Evolutionary conservation across 2,888 invertebrate species (phyloP), one percentile per base, ranked within the genome.

Genomic region (Carterocephalus palaemon): DNA sequence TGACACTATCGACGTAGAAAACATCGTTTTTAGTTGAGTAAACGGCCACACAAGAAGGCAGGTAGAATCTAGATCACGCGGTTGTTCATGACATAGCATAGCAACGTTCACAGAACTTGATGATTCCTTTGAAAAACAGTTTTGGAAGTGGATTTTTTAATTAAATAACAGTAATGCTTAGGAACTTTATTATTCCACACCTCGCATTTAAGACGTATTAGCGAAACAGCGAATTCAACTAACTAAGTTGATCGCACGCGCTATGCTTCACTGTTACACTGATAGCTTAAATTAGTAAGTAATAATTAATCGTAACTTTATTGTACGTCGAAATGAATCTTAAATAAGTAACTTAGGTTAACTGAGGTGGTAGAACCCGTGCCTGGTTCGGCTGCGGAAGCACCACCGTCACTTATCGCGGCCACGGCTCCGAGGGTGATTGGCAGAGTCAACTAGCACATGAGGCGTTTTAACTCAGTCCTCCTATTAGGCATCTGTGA

Each of bases 1-100:
- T 43, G 43, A 43, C 43, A 43, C 43, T 43, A 43, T 43, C 36
- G 16, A 43, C 42, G 43, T 43, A 43, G 43, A 6, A 17, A 36
- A 20, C 23, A 43, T 43, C 13, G 6, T 26, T 28, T 41, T 42
- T 37, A 43, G 43, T 43, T 43, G n/a, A n/a, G n/a, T n/a, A 29
- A 36, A 43, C 43, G 40, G 29, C 40, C 29, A 36, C 20, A 38
- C 22, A 20, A 43, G 41, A 32, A 29, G 16, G 43, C 36, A 36
- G 43, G 43, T 43, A 43, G 29, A 29, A 3, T 13, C n/a, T 43
- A 24, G 32, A 24, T 34, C 12, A 43, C 10, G 43, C 43, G 36
- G 29, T 28, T 16, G n/a, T n/a, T n/a, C n/a, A n/a, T n/a, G n/a
- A 12, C 7, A 34, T 12, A 9, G 34, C 28, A 34, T 29, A 20